phyloP scores from a whole-genome alignment of 2,888 invertebrate species.

The Tenodera sinensis region DNA sequence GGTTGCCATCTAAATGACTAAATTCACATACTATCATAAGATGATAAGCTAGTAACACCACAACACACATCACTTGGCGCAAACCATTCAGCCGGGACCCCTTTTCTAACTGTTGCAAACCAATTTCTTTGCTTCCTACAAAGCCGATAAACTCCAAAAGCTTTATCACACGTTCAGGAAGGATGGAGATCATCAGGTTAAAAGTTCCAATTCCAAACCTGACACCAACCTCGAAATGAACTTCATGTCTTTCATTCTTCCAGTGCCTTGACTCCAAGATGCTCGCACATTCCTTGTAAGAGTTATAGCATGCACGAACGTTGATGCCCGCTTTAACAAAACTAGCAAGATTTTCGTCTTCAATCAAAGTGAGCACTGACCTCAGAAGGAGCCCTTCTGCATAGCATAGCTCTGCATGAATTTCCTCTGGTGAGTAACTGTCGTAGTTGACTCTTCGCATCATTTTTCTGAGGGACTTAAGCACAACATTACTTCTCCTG shows the following conservation, averaged over 20 bases:
- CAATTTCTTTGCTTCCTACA: slow-evolving; percentile 71
- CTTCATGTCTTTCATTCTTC: slow-evolving; percentile 52
- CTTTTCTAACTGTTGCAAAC: slow-evolving; percentile 67
- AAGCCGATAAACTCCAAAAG: slow-evolving; percentile 93
- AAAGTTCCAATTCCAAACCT: slow-evolving; percentile 91
- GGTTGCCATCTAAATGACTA: slow-evolving; percentile 76
- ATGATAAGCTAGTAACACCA: slow-evolving; percentile 82
- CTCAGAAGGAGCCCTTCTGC: slow-evolving; percentile 87
- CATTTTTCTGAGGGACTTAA: neutral
- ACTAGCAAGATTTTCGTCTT: slow-evolving; percentile 89
- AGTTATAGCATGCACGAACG: slow-evolving; percentile 83
- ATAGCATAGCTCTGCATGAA: slow-evolving; percentile 92
- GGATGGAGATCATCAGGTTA: slow-evolving; percentile 87
- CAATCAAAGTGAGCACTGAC: slow-evolving; percentile 86
- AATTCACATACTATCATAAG: slow-evolving; percentile 78
- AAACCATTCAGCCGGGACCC: slow-evolving; percentile 72
- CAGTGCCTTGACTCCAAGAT: slow-evolving; percentile 75
- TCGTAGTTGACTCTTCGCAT: neutral
- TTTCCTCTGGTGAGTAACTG: slow-evolving; percentile 57
- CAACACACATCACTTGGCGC: slow-evolving; percentile 79
- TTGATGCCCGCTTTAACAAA: slow-evolving; percentile 91
- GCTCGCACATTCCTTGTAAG: slow-evolving; percentile 85
- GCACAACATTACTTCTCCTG: neutral
- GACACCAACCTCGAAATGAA: slow-evolving; percentile 84
- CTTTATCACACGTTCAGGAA: slow-evolving; percentile 81